Evolutionary conservation across 2,888 invertebrate genomes (phyloP).

Genomic region (Stenurella melanura): DNA sequence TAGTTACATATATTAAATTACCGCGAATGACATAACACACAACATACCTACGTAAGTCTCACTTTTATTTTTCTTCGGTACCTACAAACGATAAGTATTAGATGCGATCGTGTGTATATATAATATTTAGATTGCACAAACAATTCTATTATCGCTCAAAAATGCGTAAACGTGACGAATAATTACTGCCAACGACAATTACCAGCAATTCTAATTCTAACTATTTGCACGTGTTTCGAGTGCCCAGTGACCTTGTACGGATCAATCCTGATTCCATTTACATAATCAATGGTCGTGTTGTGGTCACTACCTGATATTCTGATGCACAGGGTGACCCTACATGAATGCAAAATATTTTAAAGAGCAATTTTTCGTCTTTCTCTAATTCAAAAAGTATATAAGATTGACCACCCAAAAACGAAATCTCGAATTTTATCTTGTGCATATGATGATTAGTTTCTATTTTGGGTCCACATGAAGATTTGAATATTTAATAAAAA

Average conservation of each 20-base stretch:
- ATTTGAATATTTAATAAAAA: too few species aligned
- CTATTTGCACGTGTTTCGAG: slow-evolving; percentile 29
- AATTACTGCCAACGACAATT: slow-evolving; percentile 15
- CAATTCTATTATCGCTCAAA: slow-evolving; percentile 27
- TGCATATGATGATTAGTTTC: too few species aligned
- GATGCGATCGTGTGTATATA: not conserved
- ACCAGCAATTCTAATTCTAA: slow-evolving; percentile 19
- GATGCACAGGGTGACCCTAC: too few species aligned
- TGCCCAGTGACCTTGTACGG: slow-evolving; percentile 33
- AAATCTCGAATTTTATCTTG: too few species aligned
- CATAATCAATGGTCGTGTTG: slow-evolving; percentile 26
- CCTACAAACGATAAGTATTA: too few species aligned
- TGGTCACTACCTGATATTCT: slow-evolving; percentile 23
- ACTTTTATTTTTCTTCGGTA: not conserved
- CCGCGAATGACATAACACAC: slow-evolving; percentile 7
- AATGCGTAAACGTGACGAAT: slow-evolving; percentile 37
- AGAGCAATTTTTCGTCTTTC: too few species aligned
- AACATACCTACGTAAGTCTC: not conserved
- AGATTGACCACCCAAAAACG: too few species aligned
- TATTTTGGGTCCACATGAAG: too few species aligned
- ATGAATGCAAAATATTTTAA: too few species aligned
- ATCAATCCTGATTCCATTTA: slow-evolving; percentile 27
- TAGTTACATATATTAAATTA: not conserved
- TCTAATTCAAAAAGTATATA: too few species aligned
- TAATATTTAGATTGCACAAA: slow-evolving; percentile 2